A percentile compares a stretch with the other conserved stretches of the same genome.
These are phyloP conservation scores for Chaetops frenatus DNA, from an alignment of 2,113 vertebrate genomes.

Conservation along the genomic window DNA sequence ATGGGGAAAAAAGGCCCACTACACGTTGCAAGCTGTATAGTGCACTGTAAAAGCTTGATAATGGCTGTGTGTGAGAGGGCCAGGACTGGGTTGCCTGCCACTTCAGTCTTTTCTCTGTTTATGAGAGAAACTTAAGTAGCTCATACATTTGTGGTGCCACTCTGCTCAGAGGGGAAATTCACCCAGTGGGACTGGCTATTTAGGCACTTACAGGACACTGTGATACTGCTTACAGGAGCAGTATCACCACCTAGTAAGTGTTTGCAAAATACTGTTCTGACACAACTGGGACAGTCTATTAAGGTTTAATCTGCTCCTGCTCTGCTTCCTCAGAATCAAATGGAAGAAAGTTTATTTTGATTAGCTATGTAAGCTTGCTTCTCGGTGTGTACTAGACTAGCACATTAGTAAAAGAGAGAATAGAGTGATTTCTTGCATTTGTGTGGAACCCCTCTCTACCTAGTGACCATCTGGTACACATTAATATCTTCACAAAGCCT, in stretches of 20 bases:
- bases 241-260: background rate
- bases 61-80: background rate
- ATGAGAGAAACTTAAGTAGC: background rate
- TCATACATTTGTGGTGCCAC: background rate
- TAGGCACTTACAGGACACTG: background rate
- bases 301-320: background rate
- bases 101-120: background rate
- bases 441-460: slow-evolving; percentile 47
- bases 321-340: background rate
- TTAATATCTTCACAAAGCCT: slow-evolving; percentile 63
- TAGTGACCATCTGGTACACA: slow-evolving; percentile 68
- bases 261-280: background rate
- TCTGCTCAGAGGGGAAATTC: background rate
- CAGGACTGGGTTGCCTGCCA: background rate
- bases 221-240: background rate
- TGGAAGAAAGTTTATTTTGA: slow-evolving; percentile 27
- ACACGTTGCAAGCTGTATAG: background rate
- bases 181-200: background rate
- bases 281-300: background rate
- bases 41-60: background rate
- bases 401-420: slow-evolving; percentile 22
- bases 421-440: slow-evolving; percentile 48
- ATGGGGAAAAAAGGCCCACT: background rate
- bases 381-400: slow-evolving; percentile 20
- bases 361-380: slow-evolving; percentile 36